Conservation (phyloP, 2,888 invertebrate species). For the Lissonota sp. region DNA sequence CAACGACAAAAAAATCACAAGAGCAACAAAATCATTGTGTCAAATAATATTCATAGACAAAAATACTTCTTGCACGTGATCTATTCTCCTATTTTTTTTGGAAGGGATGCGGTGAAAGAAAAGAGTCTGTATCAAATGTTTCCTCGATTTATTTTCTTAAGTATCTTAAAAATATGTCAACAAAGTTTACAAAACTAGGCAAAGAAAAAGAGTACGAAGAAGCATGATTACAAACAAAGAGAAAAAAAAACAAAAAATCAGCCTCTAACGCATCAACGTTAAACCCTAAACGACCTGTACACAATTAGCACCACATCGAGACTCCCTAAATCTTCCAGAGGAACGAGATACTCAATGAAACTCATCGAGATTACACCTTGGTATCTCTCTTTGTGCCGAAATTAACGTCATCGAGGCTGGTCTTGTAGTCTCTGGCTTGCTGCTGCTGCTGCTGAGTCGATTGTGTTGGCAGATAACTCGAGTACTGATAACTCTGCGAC, state of each 20-base stretch:
- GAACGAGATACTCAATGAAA: neutral
- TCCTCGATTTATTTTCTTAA: neutral
- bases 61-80: too few relatives aligned
- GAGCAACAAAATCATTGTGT: too few relatives aligned
- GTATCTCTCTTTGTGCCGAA: constrained; percentile 73
- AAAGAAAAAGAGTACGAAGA: constrained; percentile 5
- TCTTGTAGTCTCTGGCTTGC: constrained; percentile 66
- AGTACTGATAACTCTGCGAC: constrained; percentile 74
- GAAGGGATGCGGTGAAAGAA: too few relatives aligned
- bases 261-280: constrained; percentile 31
- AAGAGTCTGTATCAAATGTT: neutral
- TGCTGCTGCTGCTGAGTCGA: constrained; percentile 60
- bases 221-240: constrained; percentile 1
- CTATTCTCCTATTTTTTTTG: too few relatives aligned
- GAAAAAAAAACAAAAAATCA: constrained; percentile 28
- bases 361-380: constrained; percentile 65
- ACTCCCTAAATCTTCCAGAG: neutral
- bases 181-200: neutral
- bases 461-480: constrained; percentile 73
- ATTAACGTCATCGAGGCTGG: constrained; percentile 71
- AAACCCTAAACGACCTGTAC: constrained; percentile 36
- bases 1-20: too few relatives aligned
- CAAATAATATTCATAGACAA: too few relatives aligned
- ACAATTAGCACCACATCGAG: constrained; percentile 12
- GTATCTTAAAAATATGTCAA: constrained; percentile 27